A percentile compares a stretch with the other conserved stretches of the same genome.
These are phyloP conservation scores for Philonicus albiceps DNA, from an alignment of 2,888 invertebrate species.

Conservation along the genomic window DNA sequence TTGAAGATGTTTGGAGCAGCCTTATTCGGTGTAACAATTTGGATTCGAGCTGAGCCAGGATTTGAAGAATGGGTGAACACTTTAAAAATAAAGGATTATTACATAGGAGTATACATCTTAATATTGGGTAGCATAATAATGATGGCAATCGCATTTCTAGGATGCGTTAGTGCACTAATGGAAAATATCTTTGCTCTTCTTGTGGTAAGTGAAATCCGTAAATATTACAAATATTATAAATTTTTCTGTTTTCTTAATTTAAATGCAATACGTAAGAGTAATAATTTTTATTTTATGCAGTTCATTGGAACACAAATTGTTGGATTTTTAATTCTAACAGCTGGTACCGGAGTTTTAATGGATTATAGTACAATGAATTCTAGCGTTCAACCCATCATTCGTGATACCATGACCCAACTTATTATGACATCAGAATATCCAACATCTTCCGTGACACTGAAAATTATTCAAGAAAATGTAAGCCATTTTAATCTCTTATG, in stretches of 20 bases:
- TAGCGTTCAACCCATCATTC: constrained; percentile 78
- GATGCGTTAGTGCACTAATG: constrained; percentile 83
- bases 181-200: constrained; percentile 75
- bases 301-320: constrained; percentile 76
- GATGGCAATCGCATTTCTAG: constrained; percentile 80
- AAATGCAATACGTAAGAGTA: not conserved
- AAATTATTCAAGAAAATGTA: constrained; percentile 86
- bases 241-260: not conserved
- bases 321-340: constrained; percentile 74
- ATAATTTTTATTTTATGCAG: constrained; percentile 62
- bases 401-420: constrained; percentile 73
- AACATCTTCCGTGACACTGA: constrained; percentile 72
- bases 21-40: constrained; percentile 80
- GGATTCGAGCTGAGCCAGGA: constrained; percentile 82
- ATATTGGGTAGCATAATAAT: constrained; percentile 75
- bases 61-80: constrained; percentile 84
- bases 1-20: constrained; percentile 78
- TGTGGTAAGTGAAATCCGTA: constrained; percentile 66
- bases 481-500: constrained; percentile 57
- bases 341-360: constrained; percentile 79
- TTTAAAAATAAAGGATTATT: constrained; percentile 78
- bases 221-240: not conserved
- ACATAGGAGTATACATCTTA: constrained; percentile 84
- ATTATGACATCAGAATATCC: constrained; percentile 81
- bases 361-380: constrained; percentile 84